A percentile compares a stretch with the other conserved stretches of the same genome.
Conservation (phyloP, 2,113 vertebrate genomes). For the Phodopus roborovskii region DNA sequence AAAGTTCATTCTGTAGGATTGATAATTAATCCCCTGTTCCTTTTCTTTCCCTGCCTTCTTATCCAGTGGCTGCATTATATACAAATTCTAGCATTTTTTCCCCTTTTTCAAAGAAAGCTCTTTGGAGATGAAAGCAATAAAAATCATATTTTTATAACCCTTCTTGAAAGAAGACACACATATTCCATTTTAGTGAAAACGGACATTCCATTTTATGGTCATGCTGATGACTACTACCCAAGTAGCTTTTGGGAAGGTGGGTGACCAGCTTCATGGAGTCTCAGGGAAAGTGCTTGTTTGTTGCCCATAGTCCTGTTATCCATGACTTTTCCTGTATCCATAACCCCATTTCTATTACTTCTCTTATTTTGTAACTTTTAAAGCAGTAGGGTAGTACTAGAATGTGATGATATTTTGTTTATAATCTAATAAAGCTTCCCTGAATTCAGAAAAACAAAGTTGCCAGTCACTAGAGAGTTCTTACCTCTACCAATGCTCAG, state of each 20-base stretch:
- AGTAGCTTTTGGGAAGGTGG: not conserved
- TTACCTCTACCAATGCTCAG: too few relatives aligned
- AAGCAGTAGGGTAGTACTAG: constrained; percentile 13
- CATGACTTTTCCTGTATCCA: not conserved
- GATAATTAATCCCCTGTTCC: constrained; percentile 83
- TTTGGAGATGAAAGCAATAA: constrained; percentile 73
- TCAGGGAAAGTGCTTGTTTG: not conserved
- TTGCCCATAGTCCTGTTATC: not conserved
- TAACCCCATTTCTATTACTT: not conserved
- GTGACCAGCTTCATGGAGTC: too few relatives aligned
- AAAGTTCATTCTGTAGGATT: constrained; percentile 79
- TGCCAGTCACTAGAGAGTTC: too few relatives aligned
- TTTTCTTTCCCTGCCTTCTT: constrained; percentile 66
- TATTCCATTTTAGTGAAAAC: constrained; percentile 32
- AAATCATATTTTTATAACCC: constrained; percentile 76
- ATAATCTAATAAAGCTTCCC: too few relatives aligned
- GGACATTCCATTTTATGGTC: constrained; percentile 17
- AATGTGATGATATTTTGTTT: too few relatives aligned
- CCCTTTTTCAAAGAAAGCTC: constrained; percentile 82
- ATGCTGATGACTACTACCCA: not conserved
- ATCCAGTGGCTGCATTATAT: constrained; percentile 77
- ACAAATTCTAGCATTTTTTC: constrained; percentile 84
- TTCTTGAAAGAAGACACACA: constrained; percentile 66
- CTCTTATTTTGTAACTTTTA: constrained; percentile 5
- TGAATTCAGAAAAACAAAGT: too few relatives aligned